Evolutionary conservation across 2,888 invertebrate genomes (phyloP), one percentile per base, ranked within the genome.

Genomic region (Candidula unifasciata): DNA sequence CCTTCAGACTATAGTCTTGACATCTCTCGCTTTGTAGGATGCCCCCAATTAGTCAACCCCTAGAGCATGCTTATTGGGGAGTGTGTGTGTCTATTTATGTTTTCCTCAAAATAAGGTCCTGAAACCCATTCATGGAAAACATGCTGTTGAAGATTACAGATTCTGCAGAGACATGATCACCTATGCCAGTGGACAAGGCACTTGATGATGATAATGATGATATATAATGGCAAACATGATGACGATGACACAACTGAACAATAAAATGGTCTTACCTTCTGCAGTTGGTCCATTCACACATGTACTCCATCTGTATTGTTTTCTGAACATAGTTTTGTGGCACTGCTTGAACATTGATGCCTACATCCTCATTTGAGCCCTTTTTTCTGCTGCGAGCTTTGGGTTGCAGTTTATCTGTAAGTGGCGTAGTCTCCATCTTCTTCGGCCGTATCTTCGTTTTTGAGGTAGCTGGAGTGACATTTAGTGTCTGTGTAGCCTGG

Each of bases 231-330:
- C n/a, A n/a, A n/a, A n/a, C n/a, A n/a, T n/a, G n/a, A n/a, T 60
- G 60, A 21, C n/a, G 18, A n/a, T n/a, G 21, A 60, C 21, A 60
- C 21, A 68, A 27, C n/a, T 16, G 2, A 68, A 68, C 27, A 33
- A 69, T 21, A 24, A 68, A 44, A 24, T 64, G 33, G 5, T 37
- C 93, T 93, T 91, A 94, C 95, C 94, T 95, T 91, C 95, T 96
- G 94, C 99, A 99, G 35, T 97, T 97, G 84, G 96, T 95, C 99
- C 99, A 99, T 93, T 98, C 98, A 93, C 99, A 99, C 82, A 98
- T 95, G 94, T 91, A 93, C 83, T 93, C 92, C 89, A 91, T 74
- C 88, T 87, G 89, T 81, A 87, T 85, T 52, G 89, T 33, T 30
- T 79, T 78, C 54, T 82, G 74, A 52, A 10, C 44, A 18, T 68